Evolutionary conservation across 2,113 vertebrate genomes (phyloP), one percentile per base, ranked within the genome.

Genomic region (Rhinogobius similis): DNA sequence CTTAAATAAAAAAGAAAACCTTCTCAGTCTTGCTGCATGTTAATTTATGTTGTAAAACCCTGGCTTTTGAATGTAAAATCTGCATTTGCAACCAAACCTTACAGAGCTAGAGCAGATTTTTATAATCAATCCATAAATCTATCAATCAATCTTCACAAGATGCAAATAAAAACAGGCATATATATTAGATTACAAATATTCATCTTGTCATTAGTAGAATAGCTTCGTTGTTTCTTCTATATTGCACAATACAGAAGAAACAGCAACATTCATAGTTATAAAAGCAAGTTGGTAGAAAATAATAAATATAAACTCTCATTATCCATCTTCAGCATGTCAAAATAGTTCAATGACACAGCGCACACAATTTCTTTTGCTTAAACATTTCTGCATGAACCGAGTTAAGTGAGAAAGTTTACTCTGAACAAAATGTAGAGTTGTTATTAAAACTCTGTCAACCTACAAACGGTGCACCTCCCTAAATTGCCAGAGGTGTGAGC

Each of bases 401-500:
- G 26, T 18, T 18, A 29, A 7, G 2, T 58, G 26, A 29, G 24
- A 18, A 7, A 32, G 26, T 27, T 44, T 75, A 24, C 24, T 32
- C 14, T 16, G 29, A 43, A 55, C 9, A 29, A 55, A n/a, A n/a
- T n/a, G n/a, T n/a, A n/a, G n/a, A n/a, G n/a, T n/a, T n/a, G n/a
- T n/a, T n/a, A n/a, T n/a, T n/a, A n/a, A n/a, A n/a, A 50, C 26
- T 27, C 2, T 38, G 38, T 20, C 10, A 3, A 29, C 20, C 29
- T 67, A 59, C 26, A 70, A 18, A 58, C 41, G 39, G 50, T 77
- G 59, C 21, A 44, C 72, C 67, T 64, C 82, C 72, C n/a, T 39
- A 58, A 79, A 59, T 38, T 79, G 70, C 75, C 48, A 73, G 78
- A 86, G 59, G 58, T 70, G 63, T 41, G 73, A 78, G 70, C 81